Evolutionary conservation across 2,888 invertebrate genomes (phyloP), one percentile per base, ranked within the genome.

Genomic region (Molanna angustata): DNA sequence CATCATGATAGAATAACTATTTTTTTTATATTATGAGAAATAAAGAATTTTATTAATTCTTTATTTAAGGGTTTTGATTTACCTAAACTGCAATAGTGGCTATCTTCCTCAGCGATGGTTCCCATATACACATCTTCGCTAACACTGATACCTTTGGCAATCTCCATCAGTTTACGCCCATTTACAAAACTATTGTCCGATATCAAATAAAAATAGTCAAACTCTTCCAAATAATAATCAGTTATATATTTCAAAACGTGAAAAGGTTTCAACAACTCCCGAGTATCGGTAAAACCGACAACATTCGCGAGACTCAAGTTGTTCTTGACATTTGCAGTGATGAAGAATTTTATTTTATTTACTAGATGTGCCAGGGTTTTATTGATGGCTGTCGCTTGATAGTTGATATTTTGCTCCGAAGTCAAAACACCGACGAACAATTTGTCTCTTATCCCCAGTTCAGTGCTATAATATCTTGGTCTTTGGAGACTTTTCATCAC

Each of bases 381-480:
- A 72, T 97, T 97, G n/a, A 94, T 74, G 11, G 94, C 92, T 27
- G 86, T 76, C 0, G 90, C 90, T 60, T 88, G 79, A 31, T 80
- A 82, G 54, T 86, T 82, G 16, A 86, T 83, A 65, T 80, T 87
- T 44, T 84, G 83, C 63, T 85, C 84, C 1, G 85, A 84, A 14
- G 89, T 90, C 64, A 96, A 76, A 31, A 95, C 86, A 14, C 89
- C 94, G 22, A 94, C 84, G 65, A 96, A 89, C 11, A 96, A 69
- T 65, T 92, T 91, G 61, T 92, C 91, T 56, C 89, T 80, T 62
- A 97, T 95, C 14, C 94, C 96, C 49, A 98, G 80, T 69, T 98
- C 98, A 0, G 96, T 94, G 42, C 92, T 93, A 67, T 94, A 95
- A 74, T 94, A 98, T 17, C 96, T 80, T 1, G 96, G 94, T 2